Evolutionary conservation across 2,888 invertebrate genomes (phyloP).

Genomic region (Xylota segnis): DNA sequence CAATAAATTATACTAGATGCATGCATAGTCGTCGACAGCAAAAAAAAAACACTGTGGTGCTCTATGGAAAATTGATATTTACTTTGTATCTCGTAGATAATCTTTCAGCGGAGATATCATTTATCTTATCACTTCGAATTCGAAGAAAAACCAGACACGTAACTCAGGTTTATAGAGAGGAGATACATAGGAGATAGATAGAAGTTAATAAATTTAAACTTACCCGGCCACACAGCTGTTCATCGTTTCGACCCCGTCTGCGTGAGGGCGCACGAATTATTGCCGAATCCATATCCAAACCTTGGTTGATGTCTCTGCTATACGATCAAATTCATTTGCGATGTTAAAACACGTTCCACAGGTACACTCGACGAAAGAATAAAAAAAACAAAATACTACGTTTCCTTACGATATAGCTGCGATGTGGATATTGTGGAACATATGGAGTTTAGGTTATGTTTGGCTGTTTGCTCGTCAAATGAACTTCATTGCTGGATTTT

Average conservation of each 20-base stretch:
- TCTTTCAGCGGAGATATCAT: neutral
- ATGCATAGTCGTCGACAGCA: neutral
- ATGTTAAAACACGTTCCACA: conserved; percentile 50
- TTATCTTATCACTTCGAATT: neutral
- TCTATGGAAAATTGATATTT: conserved; percentile 29
- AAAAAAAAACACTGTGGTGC: neutral
- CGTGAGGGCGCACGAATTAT: conserved; percentile 90
- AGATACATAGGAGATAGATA: too few relatives aligned
- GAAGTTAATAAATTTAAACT: conserved; percentile 83
- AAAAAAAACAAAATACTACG: neutral
- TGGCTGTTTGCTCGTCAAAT: conserved; percentile 29
- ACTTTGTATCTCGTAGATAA: conserved; percentile 13
- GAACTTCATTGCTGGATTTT: conserved; percentile 29
- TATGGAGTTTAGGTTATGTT: conserved; percentile 37
- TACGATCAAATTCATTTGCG: conserved; percentile 70
- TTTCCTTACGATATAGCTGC: conserved; percentile 31
- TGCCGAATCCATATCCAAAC: conserved; percentile 73
- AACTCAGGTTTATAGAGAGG: neutral
- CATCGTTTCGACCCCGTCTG: conserved; percentile 91
- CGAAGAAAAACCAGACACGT: neutral
- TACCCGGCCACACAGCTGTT: conserved; percentile 90
- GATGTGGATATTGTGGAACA: conserved; percentile 14
- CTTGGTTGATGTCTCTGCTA: conserved; percentile 69
- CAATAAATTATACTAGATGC: conserved; percentile 29
- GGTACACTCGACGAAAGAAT: conserved; percentile 5